Evolutionary conservation across 1,140 invertebrate species (phyloP), one percentile per base, ranked within the genome.

Genomic region (Bacillus rossius): DNA sequence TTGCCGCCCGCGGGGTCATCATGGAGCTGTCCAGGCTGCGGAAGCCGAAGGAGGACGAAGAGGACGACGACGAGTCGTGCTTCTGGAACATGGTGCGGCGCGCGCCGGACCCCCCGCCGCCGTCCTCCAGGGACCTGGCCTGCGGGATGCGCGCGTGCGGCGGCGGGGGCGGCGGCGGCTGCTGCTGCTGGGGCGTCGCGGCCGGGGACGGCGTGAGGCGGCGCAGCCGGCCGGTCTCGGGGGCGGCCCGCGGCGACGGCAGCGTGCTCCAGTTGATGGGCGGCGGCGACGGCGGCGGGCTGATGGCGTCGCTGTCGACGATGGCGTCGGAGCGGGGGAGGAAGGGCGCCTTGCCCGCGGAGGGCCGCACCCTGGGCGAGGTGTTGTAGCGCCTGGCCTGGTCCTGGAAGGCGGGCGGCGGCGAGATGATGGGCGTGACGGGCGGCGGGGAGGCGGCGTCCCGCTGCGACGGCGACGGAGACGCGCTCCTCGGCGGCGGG

Each of bases 341-440:
- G 59, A 81, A 79, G 2, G 78, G 78, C 0, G 71, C 63, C 61
- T 79, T 79, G 0, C 71, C 74, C 53, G 75, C 75, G 42, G 67
- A 69, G 37, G 53, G 65, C 43, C 69, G 51, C 1, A 41, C 42
- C 34, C 19, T 47, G 13, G 20, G 54, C 19, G 37, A 38, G 55
- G 47, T 58, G 26, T 38, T 34, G 45, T 50, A 50, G 16, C 71
- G 72, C 14, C 63, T 48, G 4, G 66, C 50, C 37, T 59, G 63
- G 50, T 67, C 73, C 42, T 54, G 41, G 64, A 83, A 83, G 0
- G 81, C 81, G 2, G 80, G 81, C 1, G 81, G 81, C 10, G 81
- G 81, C 22, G 81, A 83, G 55, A 83, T 82, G 57, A 83, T 83
- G 5, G 80, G 80, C 1, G 80, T 82, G 17, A 79, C 66, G 14